phyloP scores from a whole-genome alignment of 1,140 invertebrate species.

The Lordiphosa clarofinis region DNA sequence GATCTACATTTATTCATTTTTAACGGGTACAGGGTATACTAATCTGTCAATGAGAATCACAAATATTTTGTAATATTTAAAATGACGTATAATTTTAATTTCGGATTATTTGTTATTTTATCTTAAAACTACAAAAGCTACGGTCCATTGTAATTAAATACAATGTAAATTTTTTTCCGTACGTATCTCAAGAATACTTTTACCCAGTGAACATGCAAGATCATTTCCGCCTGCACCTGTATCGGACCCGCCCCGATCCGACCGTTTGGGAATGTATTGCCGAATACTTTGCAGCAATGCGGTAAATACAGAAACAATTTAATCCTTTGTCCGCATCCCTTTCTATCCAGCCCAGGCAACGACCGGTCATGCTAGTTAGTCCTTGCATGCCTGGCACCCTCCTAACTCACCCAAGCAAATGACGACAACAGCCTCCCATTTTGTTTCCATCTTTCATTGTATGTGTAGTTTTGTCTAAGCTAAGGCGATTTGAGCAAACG shows the following conservation, averaged over 20 bases:
- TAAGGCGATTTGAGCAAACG: conserved; percentile 73
- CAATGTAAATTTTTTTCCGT: no score
- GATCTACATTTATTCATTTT: no score
- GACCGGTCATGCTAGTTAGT: conserved; percentile 24
- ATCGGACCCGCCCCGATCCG: background rate
- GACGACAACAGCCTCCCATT: background rate
- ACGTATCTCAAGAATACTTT: no score
- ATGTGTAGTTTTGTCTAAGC: conserved; percentile 65
- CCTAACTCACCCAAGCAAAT: conserved; percentile 11
- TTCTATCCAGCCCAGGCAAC: conserved; percentile 4
- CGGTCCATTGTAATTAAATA: no score
- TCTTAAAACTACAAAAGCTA: no score
- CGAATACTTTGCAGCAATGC: conserved; percentile 21
- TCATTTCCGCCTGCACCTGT: no score
- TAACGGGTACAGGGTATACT: no score
- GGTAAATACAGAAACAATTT: conserved; percentile 31
- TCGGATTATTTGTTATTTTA: no score
- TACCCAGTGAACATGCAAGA: no score
- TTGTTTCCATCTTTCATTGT: conserved; percentile 30
- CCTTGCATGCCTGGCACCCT: conserved; percentile 29
- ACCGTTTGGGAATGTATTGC: conserved; percentile 4
- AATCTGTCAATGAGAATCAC: no score
- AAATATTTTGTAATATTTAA: no score
- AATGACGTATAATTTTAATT: no score
- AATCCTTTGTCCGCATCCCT: conserved; percentile 46